Percentiles rank a stretch among this genome's conserved stretches.
Evolutionary conservation across 2,797 vertebrate genomes (phyloP).

Genomic region (Etheostoma perlongum): DNA sequence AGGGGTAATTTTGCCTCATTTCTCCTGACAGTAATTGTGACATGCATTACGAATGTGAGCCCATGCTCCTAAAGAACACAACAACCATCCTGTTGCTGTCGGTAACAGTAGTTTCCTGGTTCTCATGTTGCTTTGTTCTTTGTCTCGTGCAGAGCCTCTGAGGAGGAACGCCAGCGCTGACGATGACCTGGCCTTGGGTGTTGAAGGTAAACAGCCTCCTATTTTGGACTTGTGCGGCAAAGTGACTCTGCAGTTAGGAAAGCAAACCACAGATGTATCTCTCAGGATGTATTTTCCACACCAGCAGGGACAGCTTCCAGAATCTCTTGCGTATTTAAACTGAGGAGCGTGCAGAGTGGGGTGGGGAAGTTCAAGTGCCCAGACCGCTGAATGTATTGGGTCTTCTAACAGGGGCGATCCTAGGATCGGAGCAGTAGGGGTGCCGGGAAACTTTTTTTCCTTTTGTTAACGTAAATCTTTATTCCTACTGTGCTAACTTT

Average conservation of each 20-base stretch:
- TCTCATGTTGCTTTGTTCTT: slow-evolving; percentile 20
- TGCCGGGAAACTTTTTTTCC: too few species aligned
- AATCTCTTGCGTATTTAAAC: slow-evolving; percentile 27
- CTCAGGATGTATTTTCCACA: not conserved
- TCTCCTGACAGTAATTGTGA: too few species aligned
- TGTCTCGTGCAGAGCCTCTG: slow-evolving; percentile 55
- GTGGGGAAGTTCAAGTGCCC: not conserved
- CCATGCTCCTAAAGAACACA: too few species aligned
- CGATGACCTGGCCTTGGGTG: slow-evolving; percentile 76
- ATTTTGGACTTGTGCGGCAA: slow-evolving; percentile 40
- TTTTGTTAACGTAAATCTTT: too few species aligned
- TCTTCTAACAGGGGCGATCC: too few species aligned
- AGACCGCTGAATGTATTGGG: not conserved
- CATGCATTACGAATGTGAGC: too few species aligned
- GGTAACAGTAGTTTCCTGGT: too few species aligned
- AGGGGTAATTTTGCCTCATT: too few species aligned
- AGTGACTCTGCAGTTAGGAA: not conserved
- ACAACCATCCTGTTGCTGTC: too few species aligned
- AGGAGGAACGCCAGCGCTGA: slow-evolving; percentile 62
- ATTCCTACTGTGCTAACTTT: too few species aligned
- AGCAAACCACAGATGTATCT: not conserved
- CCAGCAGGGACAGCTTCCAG: not conserved
- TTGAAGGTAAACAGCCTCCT: slow-evolving; percentile 75
- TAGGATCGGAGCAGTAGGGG: too few species aligned
- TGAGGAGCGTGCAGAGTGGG: not conserved